Evolutionary conservation across 2,888 invertebrate species (phyloP), one percentile per base, ranked within the genome.

Genomic region (Seladonia tumulorum): DNA sequence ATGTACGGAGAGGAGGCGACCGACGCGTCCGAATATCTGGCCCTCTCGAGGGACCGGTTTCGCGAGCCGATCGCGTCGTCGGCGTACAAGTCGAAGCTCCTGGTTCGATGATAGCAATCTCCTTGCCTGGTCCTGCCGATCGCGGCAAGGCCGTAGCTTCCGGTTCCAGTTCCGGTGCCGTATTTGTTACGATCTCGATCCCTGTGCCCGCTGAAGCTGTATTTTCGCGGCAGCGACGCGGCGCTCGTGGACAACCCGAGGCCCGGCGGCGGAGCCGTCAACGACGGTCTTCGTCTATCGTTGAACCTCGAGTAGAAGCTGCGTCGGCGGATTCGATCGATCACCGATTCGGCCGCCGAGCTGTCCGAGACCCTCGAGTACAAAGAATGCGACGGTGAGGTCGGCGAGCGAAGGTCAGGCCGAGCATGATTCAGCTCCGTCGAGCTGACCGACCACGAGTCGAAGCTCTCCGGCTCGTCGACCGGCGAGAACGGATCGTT

Each of bases 291-390:
- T 92, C 97, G 97, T 94, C 97, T 97, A 93, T 98, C 98, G 94
- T 98, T 98, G 94, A 98, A 98, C 90, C 98, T 96, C 22, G 97
- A 97, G 94, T 98, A 98, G 95, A 98, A 98, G 94, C 98, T 98
- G 94, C 98, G 98, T 53, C 98, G 96, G 90, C 98, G 96, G 92
- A 98, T 98, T 92, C 98, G 96, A 93, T 98, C 98, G 77, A 97
- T 97, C 68, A 98, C 97, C 83, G 98, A 98, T 93, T 98, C 98
- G 87, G 63, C 18, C 14, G 29, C 8, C 29, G 92, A 88, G 70
- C 91, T 89, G 39, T 93, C 94, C 25, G 57, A 12, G 0, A 89
- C 88, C 1, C 93, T 92, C 1, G 87, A 76, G 29, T 90, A 92
- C 72, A 92, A 90, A 5, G 93, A 92, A 25, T 91, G 93, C 0